These are phyloP conservation scores for Epicampocera succincta DNA, from an alignment of 2,888 invertebrate species.

Conservation along the genomic window DNA sequence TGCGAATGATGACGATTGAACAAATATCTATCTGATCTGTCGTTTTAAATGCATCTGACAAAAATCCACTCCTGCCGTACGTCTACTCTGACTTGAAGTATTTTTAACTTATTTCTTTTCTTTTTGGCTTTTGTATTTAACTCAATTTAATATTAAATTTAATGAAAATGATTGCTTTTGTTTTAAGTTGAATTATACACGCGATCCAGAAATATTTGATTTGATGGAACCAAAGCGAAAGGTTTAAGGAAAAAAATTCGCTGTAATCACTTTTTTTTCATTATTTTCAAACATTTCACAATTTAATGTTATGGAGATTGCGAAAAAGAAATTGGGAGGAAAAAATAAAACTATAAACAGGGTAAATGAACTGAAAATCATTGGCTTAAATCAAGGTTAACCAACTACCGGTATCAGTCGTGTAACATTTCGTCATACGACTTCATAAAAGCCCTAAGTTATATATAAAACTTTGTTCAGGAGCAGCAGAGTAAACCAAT, in stretches of 20 bases:
- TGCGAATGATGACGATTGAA: conserved; percentile 35
- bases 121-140: conserved; percentile 14
- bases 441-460: too few relatives aligned
- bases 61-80: conserved; percentile 22
- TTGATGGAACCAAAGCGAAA: conserved; percentile 45
- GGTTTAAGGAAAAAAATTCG: conserved; percentile 32
- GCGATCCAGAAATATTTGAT: conserved; percentile 36
- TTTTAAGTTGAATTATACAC: conserved; percentile 46
- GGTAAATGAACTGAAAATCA: conserved; percentile 48
- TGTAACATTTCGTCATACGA: too few relatives aligned
- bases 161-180: conserved; percentile 48
- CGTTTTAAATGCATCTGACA: conserved; percentile 40
- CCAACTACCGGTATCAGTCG: conserved; percentile 31
- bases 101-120: conserved; percentile 3
- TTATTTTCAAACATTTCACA: conserved; percentile 28
- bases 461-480: too few relatives aligned
- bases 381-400: conserved; percentile 44
- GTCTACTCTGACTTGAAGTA: conserved; percentile 3
- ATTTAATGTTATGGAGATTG: conserved; percentile 13
- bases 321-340: not conserved
- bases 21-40: conserved; percentile 48
- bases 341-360: not conserved
- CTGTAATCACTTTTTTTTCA: conserved; percentile 5
- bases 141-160: conserved; percentile 42
- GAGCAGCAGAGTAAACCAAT: too few relatives aligned